phyloP scores from a whole-genome alignment of 2,797 vertebrate genomes.

The Gambelia wislizenii region DNA sequence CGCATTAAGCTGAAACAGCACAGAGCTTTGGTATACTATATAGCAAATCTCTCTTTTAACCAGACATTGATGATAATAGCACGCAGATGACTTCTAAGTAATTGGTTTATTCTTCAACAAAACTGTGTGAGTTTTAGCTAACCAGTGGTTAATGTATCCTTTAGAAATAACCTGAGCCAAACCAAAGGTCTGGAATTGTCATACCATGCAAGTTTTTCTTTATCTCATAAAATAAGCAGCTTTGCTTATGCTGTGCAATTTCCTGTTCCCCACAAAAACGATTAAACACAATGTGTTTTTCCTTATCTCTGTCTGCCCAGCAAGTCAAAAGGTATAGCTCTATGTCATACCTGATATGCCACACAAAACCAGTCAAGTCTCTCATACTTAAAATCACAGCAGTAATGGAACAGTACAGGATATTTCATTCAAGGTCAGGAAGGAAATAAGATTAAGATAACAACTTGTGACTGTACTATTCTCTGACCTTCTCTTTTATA shows the following conservation, averaged over 20 bases:
- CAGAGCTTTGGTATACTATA: slow-evolving; percentile 19
- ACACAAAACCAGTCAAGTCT: neutral
- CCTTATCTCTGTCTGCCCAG: slow-evolving; percentile 17
- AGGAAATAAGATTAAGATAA: slow-evolving; percentile 40
- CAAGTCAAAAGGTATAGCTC: neutral
- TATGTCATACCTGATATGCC: slow-evolving; percentile 16
- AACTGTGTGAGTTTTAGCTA: slow-evolving; percentile 9
- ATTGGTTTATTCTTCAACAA: slow-evolving; percentile 36
- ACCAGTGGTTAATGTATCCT: slow-evolving; percentile 15
- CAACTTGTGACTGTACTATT: neutral
- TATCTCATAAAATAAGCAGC: neutral
- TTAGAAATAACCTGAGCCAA: slow-evolving; percentile 27
- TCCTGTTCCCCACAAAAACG: neutral
- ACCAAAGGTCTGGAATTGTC: slow-evolving; percentile 12
- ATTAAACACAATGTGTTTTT: neutral
- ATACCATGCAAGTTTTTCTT: neutral
- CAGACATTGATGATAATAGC: slow-evolving; percentile 28
- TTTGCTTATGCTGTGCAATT: accelerated
- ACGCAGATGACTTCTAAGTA: slow-evolving; percentile 38
- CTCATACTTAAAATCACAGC: slow-evolving; percentile 5
- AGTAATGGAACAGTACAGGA: slow-evolving; percentile 10
- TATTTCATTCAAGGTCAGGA: neutral
- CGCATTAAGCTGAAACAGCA: slow-evolving; percentile 24
- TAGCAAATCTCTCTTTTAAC: slow-evolving; percentile 27
- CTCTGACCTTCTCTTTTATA: slow-evolving; percentile 20